A percentile compares a stretch with the other conserved stretches of the same genome.
Evolutionary conservation across 2,888 invertebrate species (phyloP).

Genomic region (Odontocolon sp.): DNA sequence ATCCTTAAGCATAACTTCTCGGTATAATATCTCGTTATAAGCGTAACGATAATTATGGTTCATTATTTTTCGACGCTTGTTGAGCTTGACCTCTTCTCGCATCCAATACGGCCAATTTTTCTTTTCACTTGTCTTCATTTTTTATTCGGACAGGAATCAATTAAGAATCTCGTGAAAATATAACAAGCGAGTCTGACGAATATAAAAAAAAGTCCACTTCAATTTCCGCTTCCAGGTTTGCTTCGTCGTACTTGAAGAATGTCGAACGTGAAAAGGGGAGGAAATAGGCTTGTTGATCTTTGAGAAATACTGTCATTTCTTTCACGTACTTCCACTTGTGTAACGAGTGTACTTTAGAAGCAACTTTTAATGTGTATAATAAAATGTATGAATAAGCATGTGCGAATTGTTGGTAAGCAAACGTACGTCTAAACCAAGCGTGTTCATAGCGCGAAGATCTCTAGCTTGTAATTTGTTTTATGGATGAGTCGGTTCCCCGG

Average conservation of each 20-base stretch:
- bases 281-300: background rate
- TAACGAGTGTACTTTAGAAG: background rate
- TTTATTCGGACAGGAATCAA: slow-evolving; percentile 20
- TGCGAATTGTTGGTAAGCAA: background rate
- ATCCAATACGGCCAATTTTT: background rate
- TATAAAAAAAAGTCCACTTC: background rate
- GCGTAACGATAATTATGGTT: background rate
- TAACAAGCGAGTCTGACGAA: background rate
- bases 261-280: background rate
- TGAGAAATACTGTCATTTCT: background rate
- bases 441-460: background rate
- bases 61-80: background rate
- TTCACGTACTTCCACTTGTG: background rate
- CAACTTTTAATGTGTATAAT: background rate
- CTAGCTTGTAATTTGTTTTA: background rate
- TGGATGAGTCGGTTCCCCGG: background rate
- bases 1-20: slow-evolving; percentile 5
- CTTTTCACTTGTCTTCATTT: background rate
- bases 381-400: background rate
- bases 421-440: background rate
- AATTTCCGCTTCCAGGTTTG: slow-evolving; percentile 27
- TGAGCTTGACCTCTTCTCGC: background rate
- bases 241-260: background rate
- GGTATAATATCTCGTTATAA: background rate
- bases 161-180: slow-evolving; percentile 11